A percentile compares a stretch with the other conserved stretches of the same genome.
phyloP scores from a whole-genome alignment of 2,888 invertebrate genomes.

The Mythimna impura region DNA sequence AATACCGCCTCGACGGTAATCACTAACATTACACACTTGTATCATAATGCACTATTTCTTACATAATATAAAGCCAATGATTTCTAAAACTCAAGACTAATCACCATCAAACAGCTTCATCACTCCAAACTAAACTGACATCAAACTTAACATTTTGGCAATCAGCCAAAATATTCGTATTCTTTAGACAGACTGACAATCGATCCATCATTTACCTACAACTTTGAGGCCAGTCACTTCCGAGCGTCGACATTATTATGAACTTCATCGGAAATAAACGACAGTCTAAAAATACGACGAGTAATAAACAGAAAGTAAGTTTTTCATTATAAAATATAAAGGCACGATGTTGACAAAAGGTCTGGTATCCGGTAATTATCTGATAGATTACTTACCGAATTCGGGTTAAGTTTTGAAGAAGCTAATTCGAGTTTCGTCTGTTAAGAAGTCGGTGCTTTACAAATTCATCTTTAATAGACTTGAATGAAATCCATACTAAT shows the following conservation, averaged over 20 bases:
- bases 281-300: conserved; percentile 53
- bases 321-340: conserved; percentile 44
- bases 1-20: too few relatives aligned
- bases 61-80: too few relatives aligned
- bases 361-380: conserved; percentile 46
- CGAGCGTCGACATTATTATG: conserved; percentile 49
- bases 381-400: conserved; percentile 36
- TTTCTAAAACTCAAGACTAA: neutral
- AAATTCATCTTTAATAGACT: neutral
- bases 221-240: conserved; percentile 58
- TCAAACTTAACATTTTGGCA: conserved; percentile 40
- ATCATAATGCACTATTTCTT: too few relatives aligned
- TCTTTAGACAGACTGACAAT: conserved; percentile 34
- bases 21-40: too few relatives aligned
- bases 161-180: conserved; percentile 34
- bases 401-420: conserved; percentile 9
- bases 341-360: conserved; percentile 31
- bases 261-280: conserved; percentile 59
- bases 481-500: neutral
- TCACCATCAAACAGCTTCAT: conserved; percentile 3
- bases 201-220: conserved; percentile 56
- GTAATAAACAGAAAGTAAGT: conserved; percentile 47
- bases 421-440: conserved; percentile 27
- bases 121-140: conserved; percentile 6
- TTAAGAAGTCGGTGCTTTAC: conserved; percentile 1